Evolutionary conservation across 2,797 vertebrate genomes (phyloP).

Genomic region (Pangasius macronema): DNA sequence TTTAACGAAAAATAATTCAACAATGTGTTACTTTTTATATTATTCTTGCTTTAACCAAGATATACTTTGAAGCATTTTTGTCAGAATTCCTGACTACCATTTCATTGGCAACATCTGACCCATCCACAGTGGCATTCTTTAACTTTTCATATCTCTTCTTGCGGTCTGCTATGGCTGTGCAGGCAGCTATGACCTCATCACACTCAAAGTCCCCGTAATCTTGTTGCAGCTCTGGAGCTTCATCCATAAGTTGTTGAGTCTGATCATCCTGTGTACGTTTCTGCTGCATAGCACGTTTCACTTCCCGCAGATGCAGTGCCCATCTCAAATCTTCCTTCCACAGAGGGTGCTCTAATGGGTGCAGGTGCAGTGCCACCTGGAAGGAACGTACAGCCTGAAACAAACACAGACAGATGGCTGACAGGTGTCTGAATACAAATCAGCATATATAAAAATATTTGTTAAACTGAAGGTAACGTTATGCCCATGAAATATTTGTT

Average conservation of each 20-base stretch:
- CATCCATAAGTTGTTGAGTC: slow-evolving; percentile 60
- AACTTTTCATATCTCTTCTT: slow-evolving; percentile 76
- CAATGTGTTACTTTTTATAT: slow-evolving; percentile 54
- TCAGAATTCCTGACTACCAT: slow-evolving; percentile 50
- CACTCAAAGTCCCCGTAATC: slow-evolving; percentile 96
- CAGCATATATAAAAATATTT: neutral
- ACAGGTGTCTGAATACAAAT: neutral
- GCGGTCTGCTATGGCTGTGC: slow-evolving; percentile 87
- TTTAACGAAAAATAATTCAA: too few relatives aligned
- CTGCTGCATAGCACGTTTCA: slow-evolving; percentile 72
- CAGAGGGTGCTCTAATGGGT: slow-evolving; percentile 82
- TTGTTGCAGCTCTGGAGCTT: slow-evolving; percentile 79
- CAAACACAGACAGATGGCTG: slow-evolving; percentile 25
- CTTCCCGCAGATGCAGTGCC: slow-evolving; percentile 81
- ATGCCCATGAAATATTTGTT: neutral
- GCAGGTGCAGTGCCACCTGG: slow-evolving; percentile 88
- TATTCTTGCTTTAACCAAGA: slow-evolving; percentile 84
- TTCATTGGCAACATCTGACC: slow-evolving; percentile 61
- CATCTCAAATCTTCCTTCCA: slow-evolving; percentile 93
- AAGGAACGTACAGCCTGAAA: slow-evolving; percentile 75
- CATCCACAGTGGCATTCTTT: slow-evolving; percentile 81
- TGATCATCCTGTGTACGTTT: slow-evolving; percentile 68
- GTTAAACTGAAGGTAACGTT: neutral
- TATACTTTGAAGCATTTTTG: slow-evolving; percentile 67
- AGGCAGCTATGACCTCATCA: slow-evolving; percentile 91